Conservation (phyloP, 92 coral and sea anemone species). For the Virgularia gustaviana region DNA sequence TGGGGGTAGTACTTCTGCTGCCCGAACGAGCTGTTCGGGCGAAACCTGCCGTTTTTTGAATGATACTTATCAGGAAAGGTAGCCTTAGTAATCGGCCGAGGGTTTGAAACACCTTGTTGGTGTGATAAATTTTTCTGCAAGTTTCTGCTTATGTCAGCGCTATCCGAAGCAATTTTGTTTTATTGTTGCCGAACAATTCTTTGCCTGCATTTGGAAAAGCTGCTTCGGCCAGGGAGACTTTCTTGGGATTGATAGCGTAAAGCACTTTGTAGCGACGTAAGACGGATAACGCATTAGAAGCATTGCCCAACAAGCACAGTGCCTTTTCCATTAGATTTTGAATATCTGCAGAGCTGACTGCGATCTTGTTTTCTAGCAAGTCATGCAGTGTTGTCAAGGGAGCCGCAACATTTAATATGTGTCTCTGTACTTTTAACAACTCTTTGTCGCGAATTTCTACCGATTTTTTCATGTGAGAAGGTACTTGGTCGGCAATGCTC, state of each 20-base stretch:
- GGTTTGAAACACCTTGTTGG: too few relatives aligned
- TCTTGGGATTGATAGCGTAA: slow-evolving; percentile 1
- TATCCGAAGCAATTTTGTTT: neutral
- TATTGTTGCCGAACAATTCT: slow-evolving; percentile 1
- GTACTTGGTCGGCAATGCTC: slow-evolving; percentile 3
- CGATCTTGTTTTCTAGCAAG: slow-evolving; percentile 1
- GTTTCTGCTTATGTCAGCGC: slow-evolving; percentile 10
- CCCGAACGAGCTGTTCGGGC: neutral
- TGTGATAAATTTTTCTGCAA: neutral
- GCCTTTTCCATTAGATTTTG: neutral
- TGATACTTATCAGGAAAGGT: neutral
- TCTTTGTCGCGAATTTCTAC: slow-evolving; percentile 16
- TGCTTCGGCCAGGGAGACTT: slow-evolving; percentile 19
- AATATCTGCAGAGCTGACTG: neutral
- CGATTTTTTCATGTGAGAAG: neutral
- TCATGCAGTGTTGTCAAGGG: slow-evolving; percentile 22
- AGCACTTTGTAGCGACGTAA: slow-evolving; percentile 8
- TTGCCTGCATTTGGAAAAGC: slow-evolving; percentile 8
- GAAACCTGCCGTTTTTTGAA: neutral
- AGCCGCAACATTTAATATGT: slow-evolving; percentile 16
- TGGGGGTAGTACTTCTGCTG: neutral
- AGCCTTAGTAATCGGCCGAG: neutral
- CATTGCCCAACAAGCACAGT: slow-evolving; percentile 7
- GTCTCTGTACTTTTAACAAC: neutral
- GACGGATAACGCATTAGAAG: slow-evolving; percentile 1